phyloP scores from a whole-genome alignment of 2,888 invertebrate species.

The Pycnomerus fuliginosus region DNA sequence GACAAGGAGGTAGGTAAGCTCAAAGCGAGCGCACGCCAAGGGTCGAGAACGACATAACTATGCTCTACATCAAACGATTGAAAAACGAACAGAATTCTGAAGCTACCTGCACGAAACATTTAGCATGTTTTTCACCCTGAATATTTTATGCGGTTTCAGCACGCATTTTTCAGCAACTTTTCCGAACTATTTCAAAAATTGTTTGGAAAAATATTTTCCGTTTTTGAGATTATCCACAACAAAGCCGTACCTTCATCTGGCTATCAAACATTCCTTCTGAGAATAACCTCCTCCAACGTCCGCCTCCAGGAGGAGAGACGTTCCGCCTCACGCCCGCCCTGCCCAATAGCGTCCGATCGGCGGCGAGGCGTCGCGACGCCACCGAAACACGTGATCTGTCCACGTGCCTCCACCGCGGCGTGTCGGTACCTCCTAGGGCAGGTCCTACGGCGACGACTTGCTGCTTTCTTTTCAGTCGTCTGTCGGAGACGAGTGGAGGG shows the following conservation, averaged over 20 bases:
- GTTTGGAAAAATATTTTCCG: no score
- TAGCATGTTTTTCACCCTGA: constrained; percentile 7
- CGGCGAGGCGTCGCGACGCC: constrained; percentile 45
- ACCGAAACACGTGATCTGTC: constrained; percentile 46
- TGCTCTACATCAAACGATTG: constrained; percentile 34
- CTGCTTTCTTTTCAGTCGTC: constrained; percentile 19
- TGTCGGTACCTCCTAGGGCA: constrained; percentile 42
- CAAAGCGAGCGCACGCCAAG: constrained; percentile 44
- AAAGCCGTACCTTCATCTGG: no score
- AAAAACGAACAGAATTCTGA: constrained; percentile 40
- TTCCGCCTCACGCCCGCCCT: constrained; percentile 45
- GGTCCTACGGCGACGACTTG: constrained; percentile 28
- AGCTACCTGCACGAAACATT: constrained; percentile 20
- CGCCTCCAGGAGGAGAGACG: constrained; percentile 43
- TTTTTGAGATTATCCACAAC: not conserved
- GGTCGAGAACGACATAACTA: constrained; percentile 37
- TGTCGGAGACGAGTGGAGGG: constrained; percentile 9
- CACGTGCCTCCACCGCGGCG: constrained; percentile 40
- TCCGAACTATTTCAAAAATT: no score
- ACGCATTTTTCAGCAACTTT: not conserved
- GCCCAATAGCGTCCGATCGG: constrained; percentile 39
- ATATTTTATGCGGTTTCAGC: constrained; percentile 6
- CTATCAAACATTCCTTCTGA: constrained; percentile 35
- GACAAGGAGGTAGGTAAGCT: constrained; percentile 44
- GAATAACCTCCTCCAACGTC: constrained; percentile 36